Percentiles rank a stretch among this genome's conserved stretches.
Evolutionary conservation across 2,113 vertebrate genomes (phyloP).

Genomic region (Hystrix brachyura): DNA sequence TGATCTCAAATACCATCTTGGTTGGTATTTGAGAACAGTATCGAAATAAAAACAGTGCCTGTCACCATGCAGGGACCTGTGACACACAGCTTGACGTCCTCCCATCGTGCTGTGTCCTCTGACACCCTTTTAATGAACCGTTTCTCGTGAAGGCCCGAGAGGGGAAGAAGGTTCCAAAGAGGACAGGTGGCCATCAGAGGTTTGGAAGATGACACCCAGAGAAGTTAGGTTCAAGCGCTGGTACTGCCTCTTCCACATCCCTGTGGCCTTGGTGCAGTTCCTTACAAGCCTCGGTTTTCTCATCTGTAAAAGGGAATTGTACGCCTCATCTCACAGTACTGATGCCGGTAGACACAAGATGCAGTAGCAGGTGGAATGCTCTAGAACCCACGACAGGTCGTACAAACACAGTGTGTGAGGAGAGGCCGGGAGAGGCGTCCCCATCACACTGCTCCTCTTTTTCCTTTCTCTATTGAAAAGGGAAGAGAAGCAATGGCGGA

Average conservation of each 20-base stretch:
- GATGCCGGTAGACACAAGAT: background rate
- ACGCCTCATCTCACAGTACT: background rate
- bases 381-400: background rate
- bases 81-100: slow-evolving; percentile 74
- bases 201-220: slow-evolving; percentile 9
- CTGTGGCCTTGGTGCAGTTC: background rate
- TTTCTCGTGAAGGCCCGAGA: slow-evolving; percentile 52
- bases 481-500: slow-evolving; percentile 34
- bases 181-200: background rate
- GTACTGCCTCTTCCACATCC: background rate
- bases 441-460: background rate
- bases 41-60: background rate
- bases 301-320: background rate
- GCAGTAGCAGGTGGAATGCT: background rate
- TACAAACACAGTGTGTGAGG: background rate
- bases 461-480: slow-evolving; percentile 75
- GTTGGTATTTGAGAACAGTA: background rate
- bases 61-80: slow-evolving; percentile 35
- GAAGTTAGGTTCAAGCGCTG: background rate
- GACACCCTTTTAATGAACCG: background rate
- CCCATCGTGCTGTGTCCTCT: background rate
- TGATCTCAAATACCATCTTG: background rate
- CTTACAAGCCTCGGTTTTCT: background rate
- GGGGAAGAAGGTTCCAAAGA: background rate
- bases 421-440: background rate